Conservation (phyloP, 2,113 vertebrate genomes). For the Nasalis larvatus region DNA sequence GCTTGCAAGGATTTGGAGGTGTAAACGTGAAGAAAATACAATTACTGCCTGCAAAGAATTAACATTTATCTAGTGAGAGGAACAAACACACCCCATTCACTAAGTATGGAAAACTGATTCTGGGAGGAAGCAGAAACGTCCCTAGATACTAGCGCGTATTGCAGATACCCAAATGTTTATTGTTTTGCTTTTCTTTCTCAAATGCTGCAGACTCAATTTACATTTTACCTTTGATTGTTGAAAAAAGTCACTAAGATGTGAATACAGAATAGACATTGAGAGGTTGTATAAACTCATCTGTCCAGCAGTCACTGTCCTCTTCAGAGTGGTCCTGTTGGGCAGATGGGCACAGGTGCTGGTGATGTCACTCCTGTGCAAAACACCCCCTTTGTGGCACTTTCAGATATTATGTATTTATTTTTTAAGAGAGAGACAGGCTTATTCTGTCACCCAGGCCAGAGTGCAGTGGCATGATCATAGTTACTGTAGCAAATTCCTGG, state of each 20-base stretch:
- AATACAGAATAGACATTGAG: too few species aligned
- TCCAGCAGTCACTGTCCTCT: background rate
- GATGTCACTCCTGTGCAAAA: rapidly evolving
- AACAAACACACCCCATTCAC: background rate
- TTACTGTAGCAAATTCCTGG: too few species aligned
- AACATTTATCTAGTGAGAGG: rapidly evolving
- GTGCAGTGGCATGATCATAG: too few species aligned
- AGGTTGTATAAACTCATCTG: background rate
- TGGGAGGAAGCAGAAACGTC: background rate
- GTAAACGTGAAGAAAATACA: rapidly evolving
- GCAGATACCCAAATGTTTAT: rapidly evolving
- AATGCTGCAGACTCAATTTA: background rate
- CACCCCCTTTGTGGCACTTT: background rate
- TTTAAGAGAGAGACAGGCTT: too few species aligned
- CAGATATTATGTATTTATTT: too few species aligned
- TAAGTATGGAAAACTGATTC: rapidly evolving
- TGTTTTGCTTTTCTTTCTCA: background rate
- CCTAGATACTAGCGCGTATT: rapidly evolving
- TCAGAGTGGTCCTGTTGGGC: too few species aligned
- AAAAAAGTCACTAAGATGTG: background rate
- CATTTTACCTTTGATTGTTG: background rate
- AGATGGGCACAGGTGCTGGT: too few species aligned
- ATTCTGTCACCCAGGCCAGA: too few species aligned
- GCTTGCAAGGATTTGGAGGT: background rate
- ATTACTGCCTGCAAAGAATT: rapidly evolving